These are phyloP conservation scores for Patiria miniata DNA, from an alignment of 35 echinoderm and acorn worm genomes.

Conservation along the genomic window DNA sequence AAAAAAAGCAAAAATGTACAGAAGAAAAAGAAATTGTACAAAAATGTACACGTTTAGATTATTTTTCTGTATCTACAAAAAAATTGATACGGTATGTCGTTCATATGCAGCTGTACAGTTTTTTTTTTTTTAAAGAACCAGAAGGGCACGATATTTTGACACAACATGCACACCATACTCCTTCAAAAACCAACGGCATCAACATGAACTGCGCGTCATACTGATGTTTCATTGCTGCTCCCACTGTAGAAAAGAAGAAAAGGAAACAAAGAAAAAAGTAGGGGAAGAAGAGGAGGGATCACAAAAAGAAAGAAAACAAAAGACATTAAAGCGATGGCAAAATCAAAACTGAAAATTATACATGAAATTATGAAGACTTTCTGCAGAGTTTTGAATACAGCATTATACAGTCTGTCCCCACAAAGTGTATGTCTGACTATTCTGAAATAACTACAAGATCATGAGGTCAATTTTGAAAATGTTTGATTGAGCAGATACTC, in stretches of 20 bases:
- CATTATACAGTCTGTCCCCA: too few species aligned
- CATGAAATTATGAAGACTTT: too few species aligned
- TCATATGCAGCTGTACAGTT: constrained; percentile 2
- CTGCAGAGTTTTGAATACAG: too few species aligned
- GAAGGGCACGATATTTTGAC: background rate
- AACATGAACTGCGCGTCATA: constrained; percentile 49
- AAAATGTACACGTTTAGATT: constrained; percentile 12
- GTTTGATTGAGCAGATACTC: too few species aligned
- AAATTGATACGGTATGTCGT: background rate
- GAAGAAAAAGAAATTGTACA: constrained; percentile 29
- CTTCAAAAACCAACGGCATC: background rate
- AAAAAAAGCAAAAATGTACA: constrained; percentile 22
- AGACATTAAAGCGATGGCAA: background rate
- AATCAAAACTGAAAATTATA: too few species aligned
- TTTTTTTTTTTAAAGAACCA: background rate
- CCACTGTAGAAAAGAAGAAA: constrained; percentile 23
- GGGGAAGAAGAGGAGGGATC: background rate
- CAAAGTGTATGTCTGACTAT: too few species aligned
- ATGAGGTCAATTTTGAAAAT: too few species aligned
- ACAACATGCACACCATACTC: constrained; percentile 4
- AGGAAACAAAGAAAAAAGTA: background rate
- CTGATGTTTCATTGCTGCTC: constrained; percentile 86
- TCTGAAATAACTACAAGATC: too few species aligned
- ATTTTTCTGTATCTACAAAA: constrained; percentile 18
- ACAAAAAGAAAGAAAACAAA: constrained; percentile 46